phyloP scores from a whole-genome alignment of 2,888 invertebrate species.

The Zhengitettix transpicula region DNA sequence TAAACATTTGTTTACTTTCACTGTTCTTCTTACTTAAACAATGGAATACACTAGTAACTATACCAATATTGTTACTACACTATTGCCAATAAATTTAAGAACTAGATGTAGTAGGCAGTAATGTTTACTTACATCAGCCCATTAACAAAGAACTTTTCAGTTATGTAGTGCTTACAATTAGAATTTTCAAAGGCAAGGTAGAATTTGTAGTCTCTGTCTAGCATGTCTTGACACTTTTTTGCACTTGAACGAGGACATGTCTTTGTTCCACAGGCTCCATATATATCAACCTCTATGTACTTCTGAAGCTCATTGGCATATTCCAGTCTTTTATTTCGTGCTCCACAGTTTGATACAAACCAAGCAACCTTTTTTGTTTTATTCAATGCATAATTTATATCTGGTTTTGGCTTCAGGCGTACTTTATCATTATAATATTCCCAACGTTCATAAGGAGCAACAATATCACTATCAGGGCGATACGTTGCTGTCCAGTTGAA shows the following conservation, averaged over 20 bases:
- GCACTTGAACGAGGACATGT: background rate
- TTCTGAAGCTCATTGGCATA: conserved; percentile 75
- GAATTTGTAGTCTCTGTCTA: conserved; percentile 55
- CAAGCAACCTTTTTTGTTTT: conserved; percentile 59
- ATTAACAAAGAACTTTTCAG: conserved; percentile 93
- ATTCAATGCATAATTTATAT: background rate
- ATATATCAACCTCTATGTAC: conserved; percentile 35
- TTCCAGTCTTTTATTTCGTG: conserved; percentile 73
- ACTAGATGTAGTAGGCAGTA: background rate
- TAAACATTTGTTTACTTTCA: too few relatives aligned
- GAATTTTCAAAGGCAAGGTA: conserved; percentile 95
- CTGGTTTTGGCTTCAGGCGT: background rate
- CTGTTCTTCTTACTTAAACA: too few relatives aligned
- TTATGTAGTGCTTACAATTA: conserved; percentile 89
- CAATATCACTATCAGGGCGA: background rate
- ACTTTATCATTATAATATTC: background rate
- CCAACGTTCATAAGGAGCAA: background rate
- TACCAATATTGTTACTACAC: too few relatives aligned
- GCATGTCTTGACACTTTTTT: background rate
- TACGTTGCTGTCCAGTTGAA: background rate
- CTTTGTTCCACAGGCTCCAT: background rate
- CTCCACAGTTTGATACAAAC: conserved; percentile 96
- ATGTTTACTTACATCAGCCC: conserved; percentile 57
- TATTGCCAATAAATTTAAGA: background rate
- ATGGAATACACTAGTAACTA: too few relatives aligned